Base-by-base conservation (phyloP, 2,888 invertebrate species). In the Dicranocentrus wangi region DNA sequence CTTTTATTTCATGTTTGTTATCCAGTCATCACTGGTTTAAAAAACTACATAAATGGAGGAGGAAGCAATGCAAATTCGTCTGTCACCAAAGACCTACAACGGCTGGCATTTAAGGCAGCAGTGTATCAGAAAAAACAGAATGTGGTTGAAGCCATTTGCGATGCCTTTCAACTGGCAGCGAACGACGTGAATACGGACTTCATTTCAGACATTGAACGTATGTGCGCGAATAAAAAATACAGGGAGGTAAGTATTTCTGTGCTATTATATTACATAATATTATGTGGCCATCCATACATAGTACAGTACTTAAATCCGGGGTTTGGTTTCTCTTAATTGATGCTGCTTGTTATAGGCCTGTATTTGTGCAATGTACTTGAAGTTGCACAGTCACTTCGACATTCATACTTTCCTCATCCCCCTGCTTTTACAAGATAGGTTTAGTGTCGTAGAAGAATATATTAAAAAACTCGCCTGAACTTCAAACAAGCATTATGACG, bases 381-480 rank as follows among this genome's bases (percentile, higher is more conserved):
- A 68, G 5, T 25, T 76, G 17, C 75, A 68, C 7, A n/a, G 10
- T 82, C 89, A 91, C 73, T 94, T 94, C 88, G 89, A 91, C 65
- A 92, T 94, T 69, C 92, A 93, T 87, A 92, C 93, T 76, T 90
- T 95, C 85, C 88, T 95, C 7, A 90, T 96, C 83, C 96, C 96
- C 0, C 89, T 96, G 70, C 90, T 96, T 85, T 89, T 96, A 53
- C 95, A 96, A 90, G 95, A 95, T 87, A 95, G 94, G 88, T 89
- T 93, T 15, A 92, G 91, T 83, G 89, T 94, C 84, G 93, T 93
- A 58, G 94, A 96, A 88, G 93, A 93, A 77, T 95, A 94, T 89
- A 89, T 96, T n/a, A 85, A 89, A 89, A 63, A 91, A 91, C 68
- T 92, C 92, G 82, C 92, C 91, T 7, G 89, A 90, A 61, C 92